A percentile compares a stretch with the other conserved stretches of the same genome.
These are phyloP conservation scores for Mastacembelus armatus DNA, from an alignment of 2,797 vertebrate species.

Conservation along the genomic window DNA sequence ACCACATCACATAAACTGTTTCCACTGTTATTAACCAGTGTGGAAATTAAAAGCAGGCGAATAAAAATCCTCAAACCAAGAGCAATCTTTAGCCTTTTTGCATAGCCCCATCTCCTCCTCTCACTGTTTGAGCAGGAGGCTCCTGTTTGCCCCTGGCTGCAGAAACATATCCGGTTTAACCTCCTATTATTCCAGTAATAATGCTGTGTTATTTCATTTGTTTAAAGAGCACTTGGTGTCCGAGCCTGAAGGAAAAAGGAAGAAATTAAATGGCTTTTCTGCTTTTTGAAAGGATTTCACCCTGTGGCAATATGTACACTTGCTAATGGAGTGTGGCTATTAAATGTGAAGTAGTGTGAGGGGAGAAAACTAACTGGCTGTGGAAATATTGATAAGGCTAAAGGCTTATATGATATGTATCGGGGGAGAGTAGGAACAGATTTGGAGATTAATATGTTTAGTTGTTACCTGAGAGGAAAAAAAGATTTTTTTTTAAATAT, in stretches of 20 bases:
- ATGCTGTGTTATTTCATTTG: constrained; percentile 66
- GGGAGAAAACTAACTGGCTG: constrained; percentile 70
- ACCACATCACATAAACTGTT: constrained; percentile 29
- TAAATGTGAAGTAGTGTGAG: constrained; percentile 73
- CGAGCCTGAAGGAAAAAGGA: constrained; percentile 64
- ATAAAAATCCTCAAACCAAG: constrained; percentile 4
- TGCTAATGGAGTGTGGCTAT: constrained; percentile 77
- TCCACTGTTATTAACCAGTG: constrained; percentile 32
- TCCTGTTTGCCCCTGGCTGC: constrained; percentile 45
- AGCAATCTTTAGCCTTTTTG: constrained; percentile 19
- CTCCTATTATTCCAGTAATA: constrained; percentile 69
- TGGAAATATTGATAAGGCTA: constrained; percentile 73
- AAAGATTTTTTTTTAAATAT: constrained; percentile 6
- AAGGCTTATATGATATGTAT: constrained; percentile 57
- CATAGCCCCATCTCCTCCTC: constrained; percentile 4
- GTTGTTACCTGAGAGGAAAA: constrained; percentile 28
- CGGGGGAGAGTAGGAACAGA: constrained; percentile 36
- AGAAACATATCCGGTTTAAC: constrained; percentile 44
- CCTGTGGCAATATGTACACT: constrained; percentile 76
- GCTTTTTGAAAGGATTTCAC: constrained; percentile 67
- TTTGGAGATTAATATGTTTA: constrained; percentile 51
- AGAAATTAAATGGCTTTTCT: constrained; percentile 72
- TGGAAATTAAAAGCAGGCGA: constrained; percentile 47
- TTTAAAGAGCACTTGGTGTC: constrained; percentile 70
- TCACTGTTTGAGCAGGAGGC: constrained; percentile 12